Percentiles rank a stretch among this genome's conserved stretches.
These are phyloP conservation scores for Chrysina gloriosa DNA, from an alignment of 2,888 invertebrate genomes.

Conservation along the genomic window DNA sequence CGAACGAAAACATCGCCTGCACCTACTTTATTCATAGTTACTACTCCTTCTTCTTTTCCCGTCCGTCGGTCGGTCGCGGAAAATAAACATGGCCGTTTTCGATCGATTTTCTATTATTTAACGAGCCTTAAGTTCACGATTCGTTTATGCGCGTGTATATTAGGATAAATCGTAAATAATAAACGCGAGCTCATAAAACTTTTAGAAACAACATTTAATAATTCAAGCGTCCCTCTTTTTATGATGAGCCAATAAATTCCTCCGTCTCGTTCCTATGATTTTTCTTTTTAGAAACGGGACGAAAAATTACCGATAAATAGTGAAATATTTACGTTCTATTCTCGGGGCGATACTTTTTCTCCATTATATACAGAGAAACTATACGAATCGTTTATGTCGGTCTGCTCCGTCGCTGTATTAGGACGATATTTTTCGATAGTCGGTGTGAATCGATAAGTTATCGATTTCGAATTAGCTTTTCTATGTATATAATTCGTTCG, in stretches of 20 bases:
- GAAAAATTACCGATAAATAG: constrained; percentile 20
- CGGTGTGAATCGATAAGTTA: constrained; percentile 12
- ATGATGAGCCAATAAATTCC: not conserved
- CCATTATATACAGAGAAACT: not conserved
- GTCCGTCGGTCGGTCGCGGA: not conserved
- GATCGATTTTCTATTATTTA: constrained; percentile 29
- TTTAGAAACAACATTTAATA: constrained; percentile 34
- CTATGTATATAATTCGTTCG: not conserved
- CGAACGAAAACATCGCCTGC: too few species aligned
- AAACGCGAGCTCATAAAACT: constrained; percentile 15
- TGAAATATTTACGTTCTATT: constrained; percentile 22
- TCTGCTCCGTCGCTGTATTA: not conserved
- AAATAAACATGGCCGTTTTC: constrained; percentile 18
- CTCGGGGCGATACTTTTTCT: not conserved
- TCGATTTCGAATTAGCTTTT: not conserved
- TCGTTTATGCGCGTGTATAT: constrained; percentile 17
- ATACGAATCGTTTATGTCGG: too few species aligned
- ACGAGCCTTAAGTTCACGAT: constrained; percentile 3
- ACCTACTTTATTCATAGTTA: too few species aligned
- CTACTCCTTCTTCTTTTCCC: not conserved
- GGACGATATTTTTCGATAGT: constrained; percentile 3
- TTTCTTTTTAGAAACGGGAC: constrained; percentile 12
- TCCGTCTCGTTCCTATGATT: not conserved
- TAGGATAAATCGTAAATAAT: constrained; percentile 24
- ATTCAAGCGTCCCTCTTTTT: not conserved